Evolutionary conservation across 2,888 invertebrate species (phyloP), one percentile per base, ranked within the genome.

Genomic region (Stenodera caucasica): DNA sequence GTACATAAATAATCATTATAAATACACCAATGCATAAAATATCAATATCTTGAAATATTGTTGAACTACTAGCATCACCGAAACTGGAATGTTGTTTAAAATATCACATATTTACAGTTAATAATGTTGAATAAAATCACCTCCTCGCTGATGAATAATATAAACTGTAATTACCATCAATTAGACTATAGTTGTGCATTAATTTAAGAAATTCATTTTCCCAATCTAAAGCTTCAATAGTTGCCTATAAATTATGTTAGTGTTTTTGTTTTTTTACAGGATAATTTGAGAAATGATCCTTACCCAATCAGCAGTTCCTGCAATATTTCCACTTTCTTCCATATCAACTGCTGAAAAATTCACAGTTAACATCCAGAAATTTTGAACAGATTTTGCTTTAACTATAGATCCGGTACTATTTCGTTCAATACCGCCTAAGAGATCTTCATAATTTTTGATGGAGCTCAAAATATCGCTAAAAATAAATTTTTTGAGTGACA

Each of bases 281-380:
- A 26, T 4, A 2, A 15, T 29, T 32, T 12, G 14, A 12, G 12
- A 50, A 7, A 1, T 32, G 11, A 14, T 49, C 63, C 76, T 82
- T 73, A 89, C 90, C 88, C 88, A 89, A 72, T 90, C 89, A 72
- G 89, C 88, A 35, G 91, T 90, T 53, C 91, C 91, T 14, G 89
- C 86, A 69, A 85, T 81, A 77, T 90, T 90, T 58, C 90, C 90
- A 53, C 84, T 83, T 79, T 87, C 85, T 73, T 86, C 83, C 77
- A 86, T 83, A 75, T 89, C 84, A 15, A 89, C 84, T 56, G 83
- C 81, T 1, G 88, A 84, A 82, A 90, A 90, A 79, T 90, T 88
- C 0, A 90, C 85, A 66, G 84, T 81, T 21, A 87, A 82, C 72
- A 85, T 85, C 87, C 89, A 90, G 53, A 84, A 81, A 32, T 87